Evolutionary conservation across 2,888 invertebrate genomes (phyloP).

Genomic region (Osmoderma eremita): DNA sequence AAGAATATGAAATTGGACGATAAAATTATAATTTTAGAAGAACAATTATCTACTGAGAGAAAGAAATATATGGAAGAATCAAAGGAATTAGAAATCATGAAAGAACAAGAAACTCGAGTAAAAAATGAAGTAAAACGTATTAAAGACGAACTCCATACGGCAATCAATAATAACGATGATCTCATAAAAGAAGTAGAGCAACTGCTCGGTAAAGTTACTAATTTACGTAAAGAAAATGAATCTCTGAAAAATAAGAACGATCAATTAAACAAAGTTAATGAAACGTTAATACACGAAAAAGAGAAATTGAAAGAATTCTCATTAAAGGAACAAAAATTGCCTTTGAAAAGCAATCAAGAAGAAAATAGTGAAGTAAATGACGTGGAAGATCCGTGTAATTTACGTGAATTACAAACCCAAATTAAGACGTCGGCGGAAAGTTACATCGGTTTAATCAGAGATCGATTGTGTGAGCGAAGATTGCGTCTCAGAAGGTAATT

Average conservation of each 20-base stretch:
- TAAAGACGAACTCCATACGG: constrained; percentile 14
- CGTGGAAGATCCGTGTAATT: not conserved
- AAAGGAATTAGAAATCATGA: not conserved
- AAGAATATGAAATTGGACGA: constrained; percentile 31
- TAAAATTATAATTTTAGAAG: constrained; percentile 22
- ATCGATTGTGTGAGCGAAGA: constrained; percentile 25
- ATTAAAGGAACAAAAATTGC: not conserved
- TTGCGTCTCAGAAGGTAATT: constrained; percentile 22
- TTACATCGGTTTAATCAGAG: constrained; percentile 6
- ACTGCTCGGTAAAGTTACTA: not conserved
- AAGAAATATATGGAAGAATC: not conserved
- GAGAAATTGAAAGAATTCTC: not conserved
- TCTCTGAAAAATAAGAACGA: not conserved
- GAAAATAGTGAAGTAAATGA: not conserved
- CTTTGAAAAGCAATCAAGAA: not conserved
- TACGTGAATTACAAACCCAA: not conserved
- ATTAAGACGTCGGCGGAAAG: not conserved
- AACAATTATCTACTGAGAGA: constrained; percentile 16
- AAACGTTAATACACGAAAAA: not conserved
- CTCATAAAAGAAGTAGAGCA: constrained; percentile 6
- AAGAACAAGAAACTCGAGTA: constrained; percentile 1
- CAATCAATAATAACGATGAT: constrained; percentile 1
- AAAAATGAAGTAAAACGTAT: not conserved
- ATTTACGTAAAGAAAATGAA: constrained; percentile 28
- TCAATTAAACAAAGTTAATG: not conserved